Evolutionary conservation across 2,797 vertebrate genomes (phyloP).

Genomic region (Microctenopoma stevenorrisi): DNA sequence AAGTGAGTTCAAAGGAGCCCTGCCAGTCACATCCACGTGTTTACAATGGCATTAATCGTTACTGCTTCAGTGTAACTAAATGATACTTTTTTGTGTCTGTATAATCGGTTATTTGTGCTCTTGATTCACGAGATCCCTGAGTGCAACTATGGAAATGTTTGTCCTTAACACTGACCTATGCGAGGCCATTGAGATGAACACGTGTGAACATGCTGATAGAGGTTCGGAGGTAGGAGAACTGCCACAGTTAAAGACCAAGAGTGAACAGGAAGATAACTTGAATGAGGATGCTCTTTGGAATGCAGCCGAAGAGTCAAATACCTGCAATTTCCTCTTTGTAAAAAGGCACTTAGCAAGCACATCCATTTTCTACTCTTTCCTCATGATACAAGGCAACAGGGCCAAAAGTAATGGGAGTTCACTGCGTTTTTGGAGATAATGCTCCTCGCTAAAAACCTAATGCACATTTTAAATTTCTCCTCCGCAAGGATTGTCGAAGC

Average conservation of each 20-base stretch:
- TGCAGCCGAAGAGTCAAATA: slow-evolving; percentile 52
- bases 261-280: slow-evolving; percentile 20
- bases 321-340: slow-evolving; percentile 64
- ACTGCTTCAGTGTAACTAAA: background rate
- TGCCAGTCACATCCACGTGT: background rate
- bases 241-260: slow-evolving; percentile 7
- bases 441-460: slow-evolving; percentile 71
- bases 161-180: slow-evolving; percentile 14
- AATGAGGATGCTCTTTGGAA: slow-evolving; percentile 46
- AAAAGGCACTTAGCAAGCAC: slow-evolving; percentile 68
- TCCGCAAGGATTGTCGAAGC: slow-evolving; percentile 72
- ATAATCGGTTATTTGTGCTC: background rate
- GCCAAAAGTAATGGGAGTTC: slow-evolving; percentile 71
- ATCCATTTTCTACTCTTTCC: slow-evolving; percentile 67
- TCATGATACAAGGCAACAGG: slow-evolving; percentile 58
- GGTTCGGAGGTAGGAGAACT: slow-evolving; percentile 6
- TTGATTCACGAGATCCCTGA: slow-evolving; percentile 9
- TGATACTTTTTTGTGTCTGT: background rate
- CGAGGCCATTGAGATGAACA: slow-evolving; percentile 13
- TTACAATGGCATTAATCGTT: background rate
- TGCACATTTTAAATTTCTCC: slow-evolving; percentile 74
- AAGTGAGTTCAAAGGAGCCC: background rate
- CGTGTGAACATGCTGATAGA: slow-evolving; percentile 4
- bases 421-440: slow-evolving; percentile 79
- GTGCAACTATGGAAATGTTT: slow-evolving; percentile 30